Evolutionary conservation across 2,113 vertebrate genomes (phyloP).

Genomic region (Mastomys coucha): DNA sequence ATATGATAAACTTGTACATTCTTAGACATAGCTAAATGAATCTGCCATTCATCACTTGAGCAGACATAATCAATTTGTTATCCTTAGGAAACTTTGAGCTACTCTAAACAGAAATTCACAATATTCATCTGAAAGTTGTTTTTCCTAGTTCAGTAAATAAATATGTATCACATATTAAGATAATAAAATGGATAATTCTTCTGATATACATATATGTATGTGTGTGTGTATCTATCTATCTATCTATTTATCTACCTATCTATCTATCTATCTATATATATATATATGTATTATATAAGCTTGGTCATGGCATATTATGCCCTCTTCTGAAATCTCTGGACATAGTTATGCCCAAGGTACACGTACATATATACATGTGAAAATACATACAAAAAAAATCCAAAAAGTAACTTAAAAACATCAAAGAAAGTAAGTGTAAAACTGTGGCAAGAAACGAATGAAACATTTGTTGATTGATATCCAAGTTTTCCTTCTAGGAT

Average conservation of each 20-base stretch:
- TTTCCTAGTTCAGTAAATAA: not conserved
- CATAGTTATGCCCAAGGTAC: not conserved
- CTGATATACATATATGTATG: too few relatives aligned
- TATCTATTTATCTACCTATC: too few relatives aligned
- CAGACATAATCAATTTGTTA: not conserved
- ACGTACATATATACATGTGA: not conserved
- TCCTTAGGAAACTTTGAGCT: not conserved
- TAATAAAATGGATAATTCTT: not conserved
- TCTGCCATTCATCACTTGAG: not conserved
- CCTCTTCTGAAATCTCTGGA: not conserved
- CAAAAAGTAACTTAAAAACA: not conserved
- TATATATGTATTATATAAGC: too few relatives aligned
- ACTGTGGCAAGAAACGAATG: rapidly evolving
- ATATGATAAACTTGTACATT: not conserved
- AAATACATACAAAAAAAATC: not conserved
- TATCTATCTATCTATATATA: too few relatives aligned
- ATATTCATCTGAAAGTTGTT: not conserved
- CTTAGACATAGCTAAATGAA: not conserved
- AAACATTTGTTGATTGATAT: not conserved
- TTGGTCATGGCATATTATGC: not conserved
- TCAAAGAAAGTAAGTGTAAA: not conserved
- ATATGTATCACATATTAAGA: not conserved
- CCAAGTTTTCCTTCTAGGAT: not conserved
- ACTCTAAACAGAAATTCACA: not conserved
- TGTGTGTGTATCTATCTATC: too few relatives aligned